Base-by-base conservation (phyloP, 2,797 vertebrate genomes). In the Syngnathus acus region DNA sequence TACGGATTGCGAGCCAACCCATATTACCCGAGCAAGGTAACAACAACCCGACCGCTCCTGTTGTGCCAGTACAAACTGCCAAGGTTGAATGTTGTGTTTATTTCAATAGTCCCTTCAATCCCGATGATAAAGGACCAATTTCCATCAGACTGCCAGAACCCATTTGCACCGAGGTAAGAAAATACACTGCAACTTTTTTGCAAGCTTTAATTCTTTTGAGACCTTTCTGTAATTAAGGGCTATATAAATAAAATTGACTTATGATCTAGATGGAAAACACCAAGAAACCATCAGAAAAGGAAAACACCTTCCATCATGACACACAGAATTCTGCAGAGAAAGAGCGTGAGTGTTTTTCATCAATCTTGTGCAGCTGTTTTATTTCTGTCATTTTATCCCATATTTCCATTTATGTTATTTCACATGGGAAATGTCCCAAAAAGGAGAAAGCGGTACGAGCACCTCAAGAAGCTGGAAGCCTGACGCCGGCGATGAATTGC, bases 91-190 rank as follows among this genome's bases (percentile, higher is more conserved):
- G 68, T 67, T 37, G 8, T 0, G 32, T 51, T 48, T 65, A 1
- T 59, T 72, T 80, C 66, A 26, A 45, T 68, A 90, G 90, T 68
- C 70, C 66, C 68, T 86, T 88, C 65, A 85, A 81, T 50, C 79
- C 80, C 69, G 74, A 82, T 14, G 66, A 86, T 48, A 77, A 73
- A 68, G 74, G 74, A 45, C 68, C 72, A 11, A 38, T 87, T 7
- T 43, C 75, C 53, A 79, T 68, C 64, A 75, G 68, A 37, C 48
- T 89, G 17, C 83, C 90, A 4, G 86, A 76, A 42, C 75, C 85
- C 9, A 76, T 90, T 71, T 92, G 89, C 73, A 70, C 72, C 39
- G 87, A 92, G 87, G 91, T 92, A 59, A 66, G 58, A 2, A 3
- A 50, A 37, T 38, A 10, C 3, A 5, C 7, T 62, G 14, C 5